phyloP scores from a whole-genome alignment of 2,888 invertebrate species.

The Xestia ashworthii region DNA sequence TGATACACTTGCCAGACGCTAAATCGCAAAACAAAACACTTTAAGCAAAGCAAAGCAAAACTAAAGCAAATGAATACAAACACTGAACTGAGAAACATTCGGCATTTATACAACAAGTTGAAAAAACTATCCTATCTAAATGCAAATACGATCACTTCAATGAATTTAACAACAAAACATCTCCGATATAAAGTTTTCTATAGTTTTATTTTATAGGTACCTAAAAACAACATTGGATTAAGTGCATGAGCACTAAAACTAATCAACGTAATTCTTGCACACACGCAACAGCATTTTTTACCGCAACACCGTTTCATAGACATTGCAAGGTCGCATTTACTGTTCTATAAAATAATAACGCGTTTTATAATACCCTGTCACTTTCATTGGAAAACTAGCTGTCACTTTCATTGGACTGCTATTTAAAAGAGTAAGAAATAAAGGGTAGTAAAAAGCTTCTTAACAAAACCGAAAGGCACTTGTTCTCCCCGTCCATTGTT shows the following conservation, averaged over 20 bases:
- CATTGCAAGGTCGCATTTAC: slow-evolving; percentile 26
- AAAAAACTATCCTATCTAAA: slow-evolving; percentile 12
- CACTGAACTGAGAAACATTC: background rate
- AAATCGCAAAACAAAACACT: slow-evolving; percentile 23
- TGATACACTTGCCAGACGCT: background rate
- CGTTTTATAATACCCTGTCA: background rate
- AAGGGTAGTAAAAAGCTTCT: too few species aligned
- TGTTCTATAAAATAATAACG: background rate
- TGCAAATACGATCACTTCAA: slow-evolving; percentile 17
- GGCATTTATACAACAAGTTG: too few species aligned
- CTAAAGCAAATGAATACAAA: slow-evolving; percentile 1
- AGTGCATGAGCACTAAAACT: slow-evolving; percentile 12
- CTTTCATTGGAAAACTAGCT: background rate
- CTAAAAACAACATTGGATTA: background rate
- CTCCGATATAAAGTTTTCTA: background rate
- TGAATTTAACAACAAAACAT: background rate
- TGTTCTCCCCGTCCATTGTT: too few species aligned
- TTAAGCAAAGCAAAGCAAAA: background rate
- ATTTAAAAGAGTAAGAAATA: background rate
- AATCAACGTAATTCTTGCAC: background rate
- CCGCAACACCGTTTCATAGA: background rate
- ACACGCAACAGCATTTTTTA: slow-evolving; percentile 20
- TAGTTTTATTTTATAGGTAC: slow-evolving; percentile 6
- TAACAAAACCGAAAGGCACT: too few species aligned
- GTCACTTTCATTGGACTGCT: background rate